Percentiles rank a stretch among this genome's conserved stretches.
These are phyloP conservation scores for Gorilla gorilla DNA, from an alignment of 2,113 vertebrate genomes.

Conservation along the genomic window DNA sequence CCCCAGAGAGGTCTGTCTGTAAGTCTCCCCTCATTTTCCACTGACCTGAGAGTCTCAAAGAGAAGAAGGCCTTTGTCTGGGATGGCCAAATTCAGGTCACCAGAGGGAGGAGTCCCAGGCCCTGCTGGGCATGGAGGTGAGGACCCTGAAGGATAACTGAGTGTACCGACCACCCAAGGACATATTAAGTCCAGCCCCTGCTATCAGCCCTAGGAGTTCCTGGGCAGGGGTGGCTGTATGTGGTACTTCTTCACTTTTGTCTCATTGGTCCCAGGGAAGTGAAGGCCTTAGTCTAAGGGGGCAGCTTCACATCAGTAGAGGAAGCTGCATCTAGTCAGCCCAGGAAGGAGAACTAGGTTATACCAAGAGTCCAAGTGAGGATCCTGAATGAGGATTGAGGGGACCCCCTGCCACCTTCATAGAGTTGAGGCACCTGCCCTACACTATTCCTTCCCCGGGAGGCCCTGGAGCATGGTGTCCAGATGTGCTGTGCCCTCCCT, in stretches of 20 bases:
- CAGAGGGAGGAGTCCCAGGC: neutral
- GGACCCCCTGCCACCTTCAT: neutral
- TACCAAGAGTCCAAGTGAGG: neutral
- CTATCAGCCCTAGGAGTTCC: neutral
- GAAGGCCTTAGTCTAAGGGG: neutral
- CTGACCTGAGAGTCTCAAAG: neutral
- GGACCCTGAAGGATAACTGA: neutral
- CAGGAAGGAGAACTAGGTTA: neutral
- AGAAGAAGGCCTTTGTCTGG: neutral
- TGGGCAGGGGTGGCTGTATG: neutral
- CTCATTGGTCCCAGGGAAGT: neutral
- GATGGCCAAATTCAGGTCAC: neutral
- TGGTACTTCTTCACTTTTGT: neutral
- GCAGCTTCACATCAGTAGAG: neutral
- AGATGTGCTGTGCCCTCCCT: neutral
- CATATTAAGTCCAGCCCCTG: neutral
- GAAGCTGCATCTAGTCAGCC: neutral
- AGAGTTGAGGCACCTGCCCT: neutral
- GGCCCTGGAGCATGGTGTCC: neutral
- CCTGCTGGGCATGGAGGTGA: neutral
- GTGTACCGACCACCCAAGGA: neutral
- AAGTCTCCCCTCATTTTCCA: neutral
- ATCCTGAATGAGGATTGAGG: neutral
- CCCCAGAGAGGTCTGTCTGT: neutral
- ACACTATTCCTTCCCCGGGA: neutral